Conservation (phyloP, 2,888 invertebrate species). For the Agonopterix subpropinquella region DNA sequence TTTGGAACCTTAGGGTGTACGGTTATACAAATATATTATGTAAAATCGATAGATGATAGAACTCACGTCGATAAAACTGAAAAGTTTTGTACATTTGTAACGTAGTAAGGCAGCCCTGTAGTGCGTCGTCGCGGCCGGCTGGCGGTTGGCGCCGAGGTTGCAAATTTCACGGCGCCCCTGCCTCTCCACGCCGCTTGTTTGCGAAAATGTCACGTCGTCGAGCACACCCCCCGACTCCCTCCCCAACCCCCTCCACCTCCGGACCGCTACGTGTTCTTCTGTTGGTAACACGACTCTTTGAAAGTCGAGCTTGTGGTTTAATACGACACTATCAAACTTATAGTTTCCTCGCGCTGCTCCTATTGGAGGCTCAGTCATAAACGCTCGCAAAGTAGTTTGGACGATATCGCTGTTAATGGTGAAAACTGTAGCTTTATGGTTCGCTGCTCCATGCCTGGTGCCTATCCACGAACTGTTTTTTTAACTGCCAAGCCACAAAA, state of each 20-base stretch:
- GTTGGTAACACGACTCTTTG: slow-evolving; percentile 43
- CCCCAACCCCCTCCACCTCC: slow-evolving; percentile 17
- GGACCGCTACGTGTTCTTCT: slow-evolving; percentile 39
- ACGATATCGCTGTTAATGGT: slow-evolving; percentile 10
- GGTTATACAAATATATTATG: neutral
- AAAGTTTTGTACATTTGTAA: neutral
- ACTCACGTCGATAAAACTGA: too few relatives aligned
- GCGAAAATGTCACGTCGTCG: slow-evolving; percentile 60
- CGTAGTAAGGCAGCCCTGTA: neutral
- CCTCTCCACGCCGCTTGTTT: slow-evolving; percentile 50
- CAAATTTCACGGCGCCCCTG: slow-evolving; percentile 42
- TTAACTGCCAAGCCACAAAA: neutral
- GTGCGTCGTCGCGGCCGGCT: neutral
- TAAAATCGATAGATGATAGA: neutral
- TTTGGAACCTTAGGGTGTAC: neutral
- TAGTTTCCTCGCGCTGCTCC: slow-evolving; percentile 12
- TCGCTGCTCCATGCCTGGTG: neutral
- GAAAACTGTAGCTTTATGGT: slow-evolving; percentile 10
- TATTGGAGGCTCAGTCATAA: slow-evolving; percentile 27
- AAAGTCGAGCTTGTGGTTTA: slow-evolving; percentile 25
- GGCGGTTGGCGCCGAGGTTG: slow-evolving; percentile 38
- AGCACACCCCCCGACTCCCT: slow-evolving; percentile 20
- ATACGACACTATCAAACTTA: slow-evolving; percentile 35
- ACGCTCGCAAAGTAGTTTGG: slow-evolving; percentile 16
- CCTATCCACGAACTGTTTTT: neutral